These are phyloP conservation scores for Tamias sibiricus DNA, from an alignment of 2,113 vertebrate genomes.

Conservation along the genomic window DNA sequence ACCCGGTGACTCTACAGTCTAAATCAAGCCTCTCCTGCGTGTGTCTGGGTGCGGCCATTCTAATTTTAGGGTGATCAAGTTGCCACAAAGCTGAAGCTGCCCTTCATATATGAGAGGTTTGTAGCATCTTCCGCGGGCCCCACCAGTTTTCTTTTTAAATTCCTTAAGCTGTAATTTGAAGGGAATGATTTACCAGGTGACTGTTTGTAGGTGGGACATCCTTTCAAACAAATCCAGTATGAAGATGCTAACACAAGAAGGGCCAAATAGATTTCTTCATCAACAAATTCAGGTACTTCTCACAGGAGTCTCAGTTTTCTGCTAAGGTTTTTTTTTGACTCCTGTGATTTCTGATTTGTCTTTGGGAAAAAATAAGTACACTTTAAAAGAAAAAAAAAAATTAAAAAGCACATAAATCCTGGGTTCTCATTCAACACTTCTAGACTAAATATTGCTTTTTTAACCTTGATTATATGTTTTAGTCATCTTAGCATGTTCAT, in stretches of 20 bases:
- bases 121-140: background rate
- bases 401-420: background rate
- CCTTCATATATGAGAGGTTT: background rate
- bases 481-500: background rate
- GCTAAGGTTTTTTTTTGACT: background rate
- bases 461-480: background rate
- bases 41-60: background rate
- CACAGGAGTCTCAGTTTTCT: background rate
- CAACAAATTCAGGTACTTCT: constrained; percentile 1
- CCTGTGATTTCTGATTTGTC: background rate
- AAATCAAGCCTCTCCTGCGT: background rate
- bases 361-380: background rate
- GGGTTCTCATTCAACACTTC: background rate
- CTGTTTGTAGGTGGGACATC: background rate
- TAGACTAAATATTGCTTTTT: background rate
- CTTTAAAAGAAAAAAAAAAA: background rate
- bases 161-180: background rate
- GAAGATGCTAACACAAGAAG: background rate
- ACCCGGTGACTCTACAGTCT: background rate
- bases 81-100: background rate
- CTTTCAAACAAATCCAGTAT: background rate
- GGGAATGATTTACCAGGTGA: background rate
- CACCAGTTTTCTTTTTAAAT: background rate
- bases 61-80: background rate
- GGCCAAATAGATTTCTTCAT: background rate